Conservation (phyloP, 2,888 invertebrate genomes). For the Nephrotoma appendiculata region DNA sequence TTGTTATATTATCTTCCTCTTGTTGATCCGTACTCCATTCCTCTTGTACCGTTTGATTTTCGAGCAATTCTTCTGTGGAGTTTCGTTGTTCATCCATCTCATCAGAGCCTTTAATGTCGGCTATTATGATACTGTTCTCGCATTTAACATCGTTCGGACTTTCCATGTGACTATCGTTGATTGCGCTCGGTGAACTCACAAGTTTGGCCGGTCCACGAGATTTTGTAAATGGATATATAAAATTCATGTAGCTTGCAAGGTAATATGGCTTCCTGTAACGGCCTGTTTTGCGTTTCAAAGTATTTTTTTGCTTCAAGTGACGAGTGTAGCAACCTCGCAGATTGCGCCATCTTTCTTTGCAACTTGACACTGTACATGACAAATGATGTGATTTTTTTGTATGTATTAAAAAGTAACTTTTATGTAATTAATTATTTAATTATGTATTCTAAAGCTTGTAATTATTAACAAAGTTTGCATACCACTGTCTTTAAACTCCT, state of each 20-base stretch:
- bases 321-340: constrained; percentile 30
- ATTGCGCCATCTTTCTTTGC: constrained; percentile 34
- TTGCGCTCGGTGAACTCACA: background rate
- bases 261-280: constrained; percentile 32
- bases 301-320: constrained; percentile 29
- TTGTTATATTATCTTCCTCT: background rate
- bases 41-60: background rate
- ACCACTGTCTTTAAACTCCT: constrained; percentile 30
- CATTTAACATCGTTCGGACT: background rate
- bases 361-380: constrained; percentile 25
- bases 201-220: constrained; percentile 19
- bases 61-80: background rate
- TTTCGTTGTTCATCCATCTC: background rate
- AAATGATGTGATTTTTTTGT: background rate
- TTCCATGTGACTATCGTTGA: background rate
- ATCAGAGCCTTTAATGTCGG: background rate
- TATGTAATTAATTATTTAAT: background rate
- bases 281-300: constrained; percentile 17
- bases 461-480: constrained; percentile 13
- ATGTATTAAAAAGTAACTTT: background rate
- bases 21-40: background rate
- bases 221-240: constrained; percentile 30
- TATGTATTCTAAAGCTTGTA: background rate
- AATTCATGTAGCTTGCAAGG: constrained; percentile 31
- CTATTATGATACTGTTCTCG: background rate